Evolutionary conservation across 2,888 invertebrate species (phyloP), one percentile per base, ranked within the genome.

Genomic region (Apodemia hepburni): DNA sequence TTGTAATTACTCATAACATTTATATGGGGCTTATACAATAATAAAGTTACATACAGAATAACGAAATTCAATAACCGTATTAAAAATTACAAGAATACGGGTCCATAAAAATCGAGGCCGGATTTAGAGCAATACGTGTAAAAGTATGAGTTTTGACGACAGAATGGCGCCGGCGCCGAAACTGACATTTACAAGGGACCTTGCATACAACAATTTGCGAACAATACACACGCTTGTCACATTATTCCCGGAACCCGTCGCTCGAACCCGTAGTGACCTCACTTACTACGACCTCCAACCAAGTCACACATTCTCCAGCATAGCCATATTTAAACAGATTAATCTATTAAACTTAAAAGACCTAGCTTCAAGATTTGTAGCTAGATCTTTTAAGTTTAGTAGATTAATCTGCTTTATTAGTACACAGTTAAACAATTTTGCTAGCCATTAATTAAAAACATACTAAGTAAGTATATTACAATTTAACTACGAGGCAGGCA

Each of bases 211-310:
- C 73, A 73, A 73, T 73, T 74, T 72, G 72, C 75, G 74, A 79
- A 79, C 82, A 81, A 86, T 87, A 85, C 84, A 84, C 80, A 82
- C 83, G 85, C 87, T 87, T 84, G 85, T 85, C 85, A 80, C 80
- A 73, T 72, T 79, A 79, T 82, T 89, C 87, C 88, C 87, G 88
- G 87, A 87, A 86, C 84, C 80, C 74, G 73, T 67, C 73, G 69
- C 65, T 69, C 72, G 71, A 73, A 75, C 78, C 76, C 77, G 74
- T 71, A 73, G 73, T 77, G 85, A 85, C 87, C 85, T 87, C 82
- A 79, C 69, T 71, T 74, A 64, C 64, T 64, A 64, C 72, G 81
- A 82, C 84, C 83, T 82, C 80, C 73, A 72, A 64, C 61, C 17
- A 47, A 49, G 35, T 17, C 17, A 35, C 17, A 35, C 58, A 4